Evolutionary conservation across 2,113 vertebrate species (phyloP).

Genomic region (Bambusicola thoracicus): DNA sequence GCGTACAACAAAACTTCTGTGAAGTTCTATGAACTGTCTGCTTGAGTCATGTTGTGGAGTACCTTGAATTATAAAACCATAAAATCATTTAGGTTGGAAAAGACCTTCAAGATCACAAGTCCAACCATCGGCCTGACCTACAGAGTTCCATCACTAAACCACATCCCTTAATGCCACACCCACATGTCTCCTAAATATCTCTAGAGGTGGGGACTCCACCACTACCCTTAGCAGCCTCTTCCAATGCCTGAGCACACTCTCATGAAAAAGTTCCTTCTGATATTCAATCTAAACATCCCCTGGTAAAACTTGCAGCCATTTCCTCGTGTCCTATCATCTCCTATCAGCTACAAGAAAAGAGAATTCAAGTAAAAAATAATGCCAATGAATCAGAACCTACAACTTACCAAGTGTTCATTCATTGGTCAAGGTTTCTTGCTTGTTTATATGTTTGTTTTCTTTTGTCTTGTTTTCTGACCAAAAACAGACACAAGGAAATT

Average conservation of each 20-base stretch:
- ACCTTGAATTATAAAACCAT: not conserved
- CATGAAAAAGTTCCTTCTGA: not conserved
- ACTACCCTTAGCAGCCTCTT: not conserved
- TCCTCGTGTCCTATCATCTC: not conserved
- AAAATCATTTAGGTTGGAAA: not conserved
- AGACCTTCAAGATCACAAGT: not conserved
- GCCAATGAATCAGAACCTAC: not conserved
- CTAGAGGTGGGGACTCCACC: not conserved
- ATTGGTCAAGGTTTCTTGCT: not conserved
- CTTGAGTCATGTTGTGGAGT: not conserved
- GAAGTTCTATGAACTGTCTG: not conserved
- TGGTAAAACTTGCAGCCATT: not conserved
- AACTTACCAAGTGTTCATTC: not conserved
- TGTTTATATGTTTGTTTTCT: not conserved
- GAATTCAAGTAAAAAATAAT: not conserved
- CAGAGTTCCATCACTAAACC: not conserved
- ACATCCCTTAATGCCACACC: not conserved
- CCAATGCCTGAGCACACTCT: not conserved
- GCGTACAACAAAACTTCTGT: not conserved
- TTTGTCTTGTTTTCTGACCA: not conserved
- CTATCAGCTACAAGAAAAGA: not conserved
- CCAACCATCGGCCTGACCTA: not conserved
- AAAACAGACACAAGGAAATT: conserved; percentile 1
- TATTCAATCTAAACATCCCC: not conserved
- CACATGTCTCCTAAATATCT: not conserved